Base-by-base conservation (phyloP, 2,113 vertebrate genomes). In the Gasterosteus aculeatus region DNA sequence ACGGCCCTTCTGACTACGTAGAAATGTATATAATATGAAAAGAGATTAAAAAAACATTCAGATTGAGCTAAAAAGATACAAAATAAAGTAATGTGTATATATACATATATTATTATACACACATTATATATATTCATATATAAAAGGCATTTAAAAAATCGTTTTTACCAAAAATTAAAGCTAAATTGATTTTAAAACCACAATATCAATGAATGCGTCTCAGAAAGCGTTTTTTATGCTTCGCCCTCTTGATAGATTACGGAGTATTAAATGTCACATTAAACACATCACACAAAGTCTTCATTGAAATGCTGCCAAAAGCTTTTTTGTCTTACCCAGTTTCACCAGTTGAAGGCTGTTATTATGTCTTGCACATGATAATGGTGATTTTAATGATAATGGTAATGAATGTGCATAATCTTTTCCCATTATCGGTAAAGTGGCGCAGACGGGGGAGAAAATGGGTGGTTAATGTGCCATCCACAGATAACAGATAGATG, bases 391-490 rank as follows among this genome's bases (percentile, higher is more conserved):
- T 86, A 85, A 92, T 85, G 89, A 86, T 89, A 89, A 90, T 92
- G 82, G 66, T 91, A 92, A 92, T 92, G 87, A 91, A 91, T 88
- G 80, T 89, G 88, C 89, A 89, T 90, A 91, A 91, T 92, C 87
- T 85, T 79, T 82, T 78, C n/a, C 78, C 84, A 87, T 91, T 89
- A 90, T 90, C 84, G 79, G 87, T 42, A 44, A 82, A 91, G 53
- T 69, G 22, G 33, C 53, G 10, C 68, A 85, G 77, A 76, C 70
- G 19, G 65, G 78, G 53, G 72, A 72, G 82, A 79, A 83, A 42
- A 89, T 85, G 87, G 78, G 62, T 80, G 85, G 33, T 73, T 89
- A 87, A 90, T 90, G 89, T 90, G 82, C 72, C 85, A 59, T 85
- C 87, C 56, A 70, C 68, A 74, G 85, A 90, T 85, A 87, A 70